Conservation (phyloP, 2,888 invertebrate species). For the Drosophila peninsularis region DNA sequence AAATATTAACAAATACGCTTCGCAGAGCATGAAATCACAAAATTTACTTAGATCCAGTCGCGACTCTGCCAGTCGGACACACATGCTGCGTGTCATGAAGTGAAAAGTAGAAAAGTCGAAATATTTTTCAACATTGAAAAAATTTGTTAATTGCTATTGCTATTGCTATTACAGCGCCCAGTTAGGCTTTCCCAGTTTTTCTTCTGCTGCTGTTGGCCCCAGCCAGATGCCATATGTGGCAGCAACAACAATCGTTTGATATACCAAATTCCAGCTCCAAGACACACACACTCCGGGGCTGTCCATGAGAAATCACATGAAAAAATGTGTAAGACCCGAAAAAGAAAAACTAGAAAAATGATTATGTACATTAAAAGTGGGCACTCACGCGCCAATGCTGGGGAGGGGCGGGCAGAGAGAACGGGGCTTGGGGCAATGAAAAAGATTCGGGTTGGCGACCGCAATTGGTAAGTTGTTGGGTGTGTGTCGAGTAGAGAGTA, state of each 20-base stretch:
- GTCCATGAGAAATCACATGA: constrained; percentile 40
- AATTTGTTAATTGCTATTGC: constrained; percentile 41
- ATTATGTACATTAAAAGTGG: constrained; percentile 75
- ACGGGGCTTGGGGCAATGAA: constrained; percentile 18
- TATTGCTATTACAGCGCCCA: constrained; percentile 24
- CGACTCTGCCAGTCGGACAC: not conserved
- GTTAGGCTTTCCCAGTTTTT: constrained; percentile 32
- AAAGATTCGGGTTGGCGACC: constrained; percentile 59
- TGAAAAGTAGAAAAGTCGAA: constrained; percentile 61
- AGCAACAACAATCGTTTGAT: constrained; percentile 21
- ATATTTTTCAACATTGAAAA: constrained; percentile 41
- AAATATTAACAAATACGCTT: constrained; percentile 79
- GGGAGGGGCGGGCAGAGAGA: constrained; percentile 3
- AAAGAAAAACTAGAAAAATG: constrained; percentile 61
- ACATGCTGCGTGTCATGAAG: constrained; percentile 32
- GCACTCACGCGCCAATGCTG: constrained; percentile 68
- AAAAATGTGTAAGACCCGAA: constrained; percentile 48
- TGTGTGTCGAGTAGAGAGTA: constrained; percentile 26
- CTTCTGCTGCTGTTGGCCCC: constrained; percentile 14
- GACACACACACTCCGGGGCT: constrained; percentile 2
- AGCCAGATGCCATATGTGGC: constrained; percentile 42
- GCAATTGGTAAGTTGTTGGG: constrained; percentile 58
- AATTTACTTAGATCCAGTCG: constrained; percentile 48
- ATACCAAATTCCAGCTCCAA: constrained; percentile 29
- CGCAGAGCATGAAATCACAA: constrained; percentile 79